Base-by-base conservation (phyloP, 53 echinoderm and acorn worm species). In the Crossaster papposus region DNA sequence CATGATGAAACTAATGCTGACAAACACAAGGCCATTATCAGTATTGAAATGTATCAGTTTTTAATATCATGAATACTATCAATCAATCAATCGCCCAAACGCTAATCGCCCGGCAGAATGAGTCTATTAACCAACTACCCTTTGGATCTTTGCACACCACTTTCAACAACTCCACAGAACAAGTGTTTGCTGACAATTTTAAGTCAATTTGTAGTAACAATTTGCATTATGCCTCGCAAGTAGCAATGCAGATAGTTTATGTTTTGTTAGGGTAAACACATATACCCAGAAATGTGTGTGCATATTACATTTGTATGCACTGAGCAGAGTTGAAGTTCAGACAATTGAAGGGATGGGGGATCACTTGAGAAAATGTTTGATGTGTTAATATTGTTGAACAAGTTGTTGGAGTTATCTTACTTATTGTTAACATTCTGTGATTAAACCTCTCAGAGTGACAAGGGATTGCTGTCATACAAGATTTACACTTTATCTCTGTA, bases 191-290 rank as follows among this genome's bases (percentile, higher is more conserved):
- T 23, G 72, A 84, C 50, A 84, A 84, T 84, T n/a, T 84, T 84
- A 84, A 84, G 84, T 84, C 84, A 84, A 84, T 84, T 84, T 84
- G 84, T 84, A 7, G 84, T 84, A 84, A 72, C 84, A 84, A 84
- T 84, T 71, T 71, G 71, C 38, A 84, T 52, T 38, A 68, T 72
- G 51, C 64, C 26, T 11, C 31, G 65, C 38, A 34, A 33, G 81
- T 28, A 74, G 34, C 38, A 83, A n/a, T 36, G 82, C 65, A 82
- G 82, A 82, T 82, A 81, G 62, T 81, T 44, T 30, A 54, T 81
- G 58, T 81, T 81, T 81, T 81, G 58, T 55, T 30, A 81, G 81
- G 55, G 81, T 58, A 81, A 81, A 81, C 81, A 81, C 81, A 81
- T 54, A n/a, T n/a, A n/a, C 54, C 81, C 28, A 26, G 62, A 81